Evolutionary conservation across 1,140 invertebrate species (phyloP), one percentile per base, ranked within the genome.

Genomic region (Andricus grossulariae): DNA sequence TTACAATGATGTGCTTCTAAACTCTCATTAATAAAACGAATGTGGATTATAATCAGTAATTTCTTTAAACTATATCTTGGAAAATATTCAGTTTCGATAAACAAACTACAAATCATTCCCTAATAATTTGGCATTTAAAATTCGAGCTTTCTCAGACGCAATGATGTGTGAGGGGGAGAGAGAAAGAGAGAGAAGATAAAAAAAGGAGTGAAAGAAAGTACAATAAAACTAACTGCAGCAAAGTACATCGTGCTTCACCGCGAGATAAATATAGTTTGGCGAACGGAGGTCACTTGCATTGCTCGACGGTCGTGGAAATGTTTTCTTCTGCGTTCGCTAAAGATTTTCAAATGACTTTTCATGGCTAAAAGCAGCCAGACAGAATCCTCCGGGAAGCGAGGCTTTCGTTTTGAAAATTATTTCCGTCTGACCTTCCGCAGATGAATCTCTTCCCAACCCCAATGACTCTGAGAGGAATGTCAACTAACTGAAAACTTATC

Each of bases 261-360:
- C 80, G 84, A 79, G 86, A 88, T 88, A 90, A 90, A 90, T 90
- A 88, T 90, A 90, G 88, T 88, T 85, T 87, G 86, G 80, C 81
- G 81, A 86, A 89, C 88, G 85, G 88, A 89, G 86, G 87, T 88
- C 88, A 88, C 84, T 88, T 87, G 86, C 88, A 88, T 86, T 85
- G 82, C 86, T 82, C 82, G 86, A 74, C 83, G 75, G 78, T 82
- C 72, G 80, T 82, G 78, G 76, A 84, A 84, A 86, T 79, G 81
- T 85, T 86, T 82, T 83, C 83, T 85, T 73, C 82, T 50, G 55
- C 66, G 74, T 75, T 80, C 55, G 78, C 82, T 74, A 83, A 78
- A 82, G 74, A 79, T 70, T 75, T 50, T 57, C 73, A 55, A 74
- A 74, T 74, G 60, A 39, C 16, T 66, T 66, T 66, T 66, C 60